Base-by-base conservation (phyloP, 2,113 vertebrate genomes). In the Condylura cristata region DNA sequence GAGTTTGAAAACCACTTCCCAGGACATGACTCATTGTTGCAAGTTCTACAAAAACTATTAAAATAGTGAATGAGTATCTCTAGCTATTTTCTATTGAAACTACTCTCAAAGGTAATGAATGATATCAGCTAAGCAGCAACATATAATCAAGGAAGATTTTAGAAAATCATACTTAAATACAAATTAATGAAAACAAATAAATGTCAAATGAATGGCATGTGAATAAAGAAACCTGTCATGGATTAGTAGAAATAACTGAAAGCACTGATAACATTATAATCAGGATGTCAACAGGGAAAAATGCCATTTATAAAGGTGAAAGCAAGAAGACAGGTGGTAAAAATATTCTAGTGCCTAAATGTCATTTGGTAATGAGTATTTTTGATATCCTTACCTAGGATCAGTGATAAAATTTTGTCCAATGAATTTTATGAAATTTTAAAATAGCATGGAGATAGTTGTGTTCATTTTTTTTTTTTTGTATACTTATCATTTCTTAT, bases 181-280 rank as follows among this genome's bases (percentile, higher is more conserved):
- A 96, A 96, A 96, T 97, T 97, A 96, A 90, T 41, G 26, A 96
- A 91, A 95, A 81, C 66, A 93, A 95, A 97, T 93, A 94, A 95
- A 94, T 95, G 90, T 95, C 93, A 97, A 89, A 78, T 0, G 17
- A 93, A 63, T 85, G 71, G 41, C 91, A 93, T 90, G 76, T 78
- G 81, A 94, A 93, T 91, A 94, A 80, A 81, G 56, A 44, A 90
- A 87, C 13, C 80, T 96, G 95, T 82, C 96, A 88, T 41, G 56
- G 68, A 61, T 95, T 95, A 92, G 90, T 22, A 87, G 96, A 89
- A 94, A 92, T 93, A 94, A 81, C 80, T 96, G 93, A 97, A 96
- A 92, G 95, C 81, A 82, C 48, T 82, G 89, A 97, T 96, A 97
- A 94, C 83, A 96, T 95, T 93, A 96, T 90, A 96, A 96, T 92